phyloP scores from a whole-genome alignment of 2,113 vertebrate species.

The Hypanus sabinus region DNA sequence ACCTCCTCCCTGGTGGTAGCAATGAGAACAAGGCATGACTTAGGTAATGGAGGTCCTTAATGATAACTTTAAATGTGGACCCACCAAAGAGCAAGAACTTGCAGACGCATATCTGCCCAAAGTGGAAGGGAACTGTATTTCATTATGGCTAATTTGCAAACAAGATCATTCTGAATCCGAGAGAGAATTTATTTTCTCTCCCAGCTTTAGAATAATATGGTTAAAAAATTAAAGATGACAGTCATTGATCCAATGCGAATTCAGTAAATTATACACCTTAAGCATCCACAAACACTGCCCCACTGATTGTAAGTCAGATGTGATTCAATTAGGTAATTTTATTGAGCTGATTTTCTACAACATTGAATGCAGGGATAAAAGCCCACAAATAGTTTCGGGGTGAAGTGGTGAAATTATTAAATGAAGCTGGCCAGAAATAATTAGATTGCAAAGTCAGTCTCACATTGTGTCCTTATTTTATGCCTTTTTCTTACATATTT shows the following conservation, averaged over 20 bases:
- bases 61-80: background rate
- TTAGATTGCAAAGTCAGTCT: too few relatives aligned
- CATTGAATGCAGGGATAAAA: background rate
- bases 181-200: background rate
- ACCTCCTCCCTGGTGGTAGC: too few relatives aligned
- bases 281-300: background rate
- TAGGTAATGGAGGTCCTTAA: too few relatives aligned
- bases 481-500: background rate
- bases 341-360: background rate
- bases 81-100: background rate
- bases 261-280: background rate
- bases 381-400: background rate
- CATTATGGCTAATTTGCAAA: background rate
- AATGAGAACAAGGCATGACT: too few relatives aligned
- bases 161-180: background rate
- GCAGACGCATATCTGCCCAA: background rate
- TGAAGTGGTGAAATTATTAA: conserved; percentile 6
- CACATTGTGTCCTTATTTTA: background rate
- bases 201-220: conserved; percentile 15
- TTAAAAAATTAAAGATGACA: conserved; percentile 18
- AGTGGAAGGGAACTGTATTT: background rate
- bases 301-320: conserved; percentile 17
- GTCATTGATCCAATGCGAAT: background rate
- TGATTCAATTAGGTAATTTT: conserved; percentile 2
- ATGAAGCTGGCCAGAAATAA: background rate